Evolutionary conservation across 37 sponge, comb jelly and placozoan species (phyloP).

Genomic region (Beroe ovata): DNA sequence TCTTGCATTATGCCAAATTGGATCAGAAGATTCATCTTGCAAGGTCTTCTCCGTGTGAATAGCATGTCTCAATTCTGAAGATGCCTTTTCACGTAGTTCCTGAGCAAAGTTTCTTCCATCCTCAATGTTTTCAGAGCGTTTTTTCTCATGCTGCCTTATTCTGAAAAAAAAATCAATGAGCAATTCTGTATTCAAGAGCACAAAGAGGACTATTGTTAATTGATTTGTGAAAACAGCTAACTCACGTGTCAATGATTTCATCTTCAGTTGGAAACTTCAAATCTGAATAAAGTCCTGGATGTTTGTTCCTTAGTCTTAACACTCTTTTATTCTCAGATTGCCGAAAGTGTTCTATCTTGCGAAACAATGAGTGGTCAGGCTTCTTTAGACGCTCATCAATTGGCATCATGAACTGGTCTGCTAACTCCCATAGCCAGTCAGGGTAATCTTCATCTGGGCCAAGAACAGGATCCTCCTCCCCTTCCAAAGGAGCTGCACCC

Average conservation of each 20-base stretch:
- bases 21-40: neutral
- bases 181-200: too few relatives aligned
- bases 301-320: neutral
- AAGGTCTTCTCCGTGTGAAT: neutral
- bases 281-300: conserved; percentile 1
- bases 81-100: neutral
- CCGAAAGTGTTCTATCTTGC: neutral
- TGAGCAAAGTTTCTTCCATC: neutral
- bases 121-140: neutral
- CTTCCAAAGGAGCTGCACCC: conserved; percentile 35
- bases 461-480: conserved; percentile 44
- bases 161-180: too few relatives aligned
- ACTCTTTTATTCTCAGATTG: neutral
- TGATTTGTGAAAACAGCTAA: neutral
- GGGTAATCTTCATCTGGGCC: conserved; percentile 66
- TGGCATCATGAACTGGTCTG: conserved; percentile 23
- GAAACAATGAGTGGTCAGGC: neutral
- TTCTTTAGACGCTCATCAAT: conserved; percentile 46
- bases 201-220: too few relatives aligned
- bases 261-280: conserved; percentile 54
- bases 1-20: neutral
- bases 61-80: neutral
- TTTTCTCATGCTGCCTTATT: neutral
- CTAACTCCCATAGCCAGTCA: conserved; percentile 62
- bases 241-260: conserved; percentile 33